Percentiles rank a stretch among this genome's conserved stretches.
These are phyloP conservation scores for Pomatorhinus ruficollis DNA, from an alignment of 2,113 vertebrate species.

Conservation along the genomic window DNA sequence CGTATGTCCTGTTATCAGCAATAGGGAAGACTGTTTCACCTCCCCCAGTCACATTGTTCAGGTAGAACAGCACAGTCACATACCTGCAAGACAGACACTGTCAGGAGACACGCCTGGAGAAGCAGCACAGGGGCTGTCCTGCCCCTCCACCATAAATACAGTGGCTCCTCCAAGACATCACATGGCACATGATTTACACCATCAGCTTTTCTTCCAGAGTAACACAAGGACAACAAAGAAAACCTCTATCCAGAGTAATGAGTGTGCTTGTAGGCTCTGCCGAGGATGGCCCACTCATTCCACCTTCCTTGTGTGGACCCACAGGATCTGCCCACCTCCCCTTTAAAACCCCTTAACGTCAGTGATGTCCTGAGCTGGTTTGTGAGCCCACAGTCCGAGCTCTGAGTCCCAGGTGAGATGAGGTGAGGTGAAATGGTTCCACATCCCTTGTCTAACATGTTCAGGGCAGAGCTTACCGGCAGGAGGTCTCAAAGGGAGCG, in stretches of 20 bases:
- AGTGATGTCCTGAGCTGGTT: neutral
- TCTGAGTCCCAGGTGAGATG: fast-evolving
- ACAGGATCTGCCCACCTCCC: neutral
- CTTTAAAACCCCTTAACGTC: neutral
- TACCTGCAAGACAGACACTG: slow-evolving; percentile 80
- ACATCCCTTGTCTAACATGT: fast-evolving
- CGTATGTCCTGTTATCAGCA: slow-evolving; percentile 93
- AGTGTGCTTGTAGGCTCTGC: neutral
- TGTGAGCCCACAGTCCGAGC: neutral
- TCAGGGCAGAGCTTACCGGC: slow-evolving; percentile 79
- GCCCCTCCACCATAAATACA: neutral
- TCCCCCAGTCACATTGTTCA: slow-evolving; percentile 90
- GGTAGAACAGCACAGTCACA: slow-evolving; percentile 88
- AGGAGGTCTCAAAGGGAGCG: slow-evolving; percentile 87
- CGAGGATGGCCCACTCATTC: neutral
- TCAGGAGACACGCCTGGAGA: neutral
- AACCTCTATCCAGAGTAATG: neutral
- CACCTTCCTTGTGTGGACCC: fast-evolving
- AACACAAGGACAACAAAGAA: neutral
- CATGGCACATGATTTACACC: neutral
- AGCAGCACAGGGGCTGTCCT: neutral
- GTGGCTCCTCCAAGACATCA: neutral
- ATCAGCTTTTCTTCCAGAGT: neutral
- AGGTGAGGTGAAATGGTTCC: neutral
- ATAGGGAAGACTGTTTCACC: slow-evolving; percentile 93